Percentiles rank a stretch among this genome's conserved stretches.
Conservation (phyloP, 92 coral and sea anemone genomes). For the Heliopora coerulea region DNA sequence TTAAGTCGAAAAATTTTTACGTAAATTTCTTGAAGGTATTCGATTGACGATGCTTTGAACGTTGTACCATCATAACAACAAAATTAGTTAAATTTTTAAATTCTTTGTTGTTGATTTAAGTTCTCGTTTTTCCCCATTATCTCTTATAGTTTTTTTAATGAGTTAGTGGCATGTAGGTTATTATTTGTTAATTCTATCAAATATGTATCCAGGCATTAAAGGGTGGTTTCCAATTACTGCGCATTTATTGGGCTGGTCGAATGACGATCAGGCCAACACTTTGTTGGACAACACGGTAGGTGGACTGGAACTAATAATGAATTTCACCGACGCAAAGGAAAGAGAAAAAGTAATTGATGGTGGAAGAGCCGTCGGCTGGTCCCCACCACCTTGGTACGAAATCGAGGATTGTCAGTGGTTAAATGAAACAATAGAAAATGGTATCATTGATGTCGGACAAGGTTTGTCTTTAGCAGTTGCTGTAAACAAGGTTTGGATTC, state of each 20-base stretch:
- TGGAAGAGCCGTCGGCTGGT: conserved; percentile 90
- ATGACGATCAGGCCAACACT: conserved; percentile 3
- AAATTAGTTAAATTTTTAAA: too few relatives aligned
- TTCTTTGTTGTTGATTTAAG: too few relatives aligned
- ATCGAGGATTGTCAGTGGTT: conserved; percentile 59
- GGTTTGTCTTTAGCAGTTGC: conserved; percentile 60
- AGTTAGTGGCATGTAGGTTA: too few relatives aligned
- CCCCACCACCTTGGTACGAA: conserved; percentile 73
- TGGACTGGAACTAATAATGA: conserved; percentile 75
- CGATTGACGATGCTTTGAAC: too few relatives aligned
- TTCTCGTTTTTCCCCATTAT: too few relatives aligned
- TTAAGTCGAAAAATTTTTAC: too few relatives aligned
- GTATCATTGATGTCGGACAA: conserved; percentile 20
- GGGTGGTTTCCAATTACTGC: conserved; percentile 75
- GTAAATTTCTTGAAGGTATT: too few relatives aligned
- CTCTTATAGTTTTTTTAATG: too few relatives aligned
- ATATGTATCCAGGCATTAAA: conserved; percentile 74
- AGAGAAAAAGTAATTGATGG: conserved; percentile 70
- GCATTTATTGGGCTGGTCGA: conserved; percentile 20
- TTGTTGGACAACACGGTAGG: conserved; percentile 59
- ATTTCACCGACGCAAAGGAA: conserved; percentile 71
- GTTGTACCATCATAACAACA: too few relatives aligned
- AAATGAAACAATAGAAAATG: conserved; percentile 45
- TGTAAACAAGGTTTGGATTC: conserved; percentile 78
- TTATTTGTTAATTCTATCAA: too few relatives aligned